Base-by-base conservation (phyloP, 2,888 invertebrate species). In the Timandra comae region DNA sequence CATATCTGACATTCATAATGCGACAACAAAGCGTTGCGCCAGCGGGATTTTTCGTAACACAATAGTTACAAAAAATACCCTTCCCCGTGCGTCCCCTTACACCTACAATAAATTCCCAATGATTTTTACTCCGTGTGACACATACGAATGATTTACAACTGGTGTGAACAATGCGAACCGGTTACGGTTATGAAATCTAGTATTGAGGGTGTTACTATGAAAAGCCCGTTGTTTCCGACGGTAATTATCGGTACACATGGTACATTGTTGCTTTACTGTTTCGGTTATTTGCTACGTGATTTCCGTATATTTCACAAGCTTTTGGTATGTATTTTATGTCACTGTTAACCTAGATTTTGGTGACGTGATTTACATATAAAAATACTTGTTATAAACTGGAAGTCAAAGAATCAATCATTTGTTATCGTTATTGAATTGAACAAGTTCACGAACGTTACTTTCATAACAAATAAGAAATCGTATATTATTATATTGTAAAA, bases 61-160 rank as follows among this genome's bases (percentile, higher is more conserved):
- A 69, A 65, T 64, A 65, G 59, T 65, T 52, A 51, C 62, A 62
- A 70, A 72, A 67, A 69, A 63, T 49, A 61, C 58, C 61, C 69
- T 70, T 71, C 66, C 67, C 72, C 74, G 74, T 76, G 61, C 44
- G 38, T 42, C 49, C 54, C 38, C 41, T 33, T 49, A 52, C 62
- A 63, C 63, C 66, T 62, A 64, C 68, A 54, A 78, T 78, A 74
- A 77, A 77, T 78, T 61, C 52, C 46, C 57, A 63, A 73, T 78
- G 79, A 79, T 80, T 81, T 81, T 81, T 74, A 78, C 73, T 63
- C 72, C 65, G 69, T 55, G 71, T 69, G 77, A 77, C 81, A 74
- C 68, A 66, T 75, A 70, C 64, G 54, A 61, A 68, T 81, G 82
- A 82, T 82, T 81, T 82, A 82, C 76, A 58, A 52, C 67, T 39